phyloP scores from a whole-genome alignment of 2,113 vertebrate species.

The Dendropsophus ebraccatus region DNA sequence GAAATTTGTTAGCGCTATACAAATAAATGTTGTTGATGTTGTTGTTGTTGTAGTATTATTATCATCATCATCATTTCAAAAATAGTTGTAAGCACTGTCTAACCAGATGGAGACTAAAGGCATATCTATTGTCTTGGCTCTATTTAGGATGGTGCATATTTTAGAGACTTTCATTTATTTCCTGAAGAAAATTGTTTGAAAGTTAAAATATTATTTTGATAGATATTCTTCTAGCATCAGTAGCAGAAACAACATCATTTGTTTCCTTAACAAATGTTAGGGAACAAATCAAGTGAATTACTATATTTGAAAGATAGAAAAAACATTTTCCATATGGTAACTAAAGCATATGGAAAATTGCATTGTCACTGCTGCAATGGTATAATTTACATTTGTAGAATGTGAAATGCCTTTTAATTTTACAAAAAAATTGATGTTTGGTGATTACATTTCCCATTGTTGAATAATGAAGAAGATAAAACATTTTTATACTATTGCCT shows the following conservation, averaged over 20 bases:
- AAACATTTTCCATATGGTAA: slow-evolving; percentile 7
- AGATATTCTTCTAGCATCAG: background rate
- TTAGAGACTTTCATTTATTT: background rate
- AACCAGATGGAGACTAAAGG: too few species aligned
- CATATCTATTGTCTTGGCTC: too few species aligned
- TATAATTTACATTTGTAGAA: slow-evolving; percentile 1
- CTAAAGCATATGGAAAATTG: slow-evolving; percentile 41
- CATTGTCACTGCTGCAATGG: background rate
- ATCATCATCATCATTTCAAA: too few species aligned
- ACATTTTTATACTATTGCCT: too few species aligned
- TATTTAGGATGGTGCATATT: too few species aligned
- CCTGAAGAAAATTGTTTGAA: background rate
- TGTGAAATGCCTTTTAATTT: background rate
- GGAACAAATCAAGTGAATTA: slow-evolving; percentile 21
- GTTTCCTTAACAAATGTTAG: background rate
- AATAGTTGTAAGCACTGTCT: too few species aligned
- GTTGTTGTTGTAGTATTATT: too few species aligned
- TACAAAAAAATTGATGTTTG: background rate
- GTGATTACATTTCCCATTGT: background rate
- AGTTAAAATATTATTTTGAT: background rate
- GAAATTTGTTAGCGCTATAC: too few species aligned
- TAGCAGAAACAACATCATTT: background rate
- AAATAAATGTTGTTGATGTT: too few species aligned
- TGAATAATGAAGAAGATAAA: too few species aligned
- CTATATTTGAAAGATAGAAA: slow-evolving; percentile 3